Base-by-base conservation (phyloP, 2,888 invertebrate species). In the Agrilus cyanescens region DNA sequence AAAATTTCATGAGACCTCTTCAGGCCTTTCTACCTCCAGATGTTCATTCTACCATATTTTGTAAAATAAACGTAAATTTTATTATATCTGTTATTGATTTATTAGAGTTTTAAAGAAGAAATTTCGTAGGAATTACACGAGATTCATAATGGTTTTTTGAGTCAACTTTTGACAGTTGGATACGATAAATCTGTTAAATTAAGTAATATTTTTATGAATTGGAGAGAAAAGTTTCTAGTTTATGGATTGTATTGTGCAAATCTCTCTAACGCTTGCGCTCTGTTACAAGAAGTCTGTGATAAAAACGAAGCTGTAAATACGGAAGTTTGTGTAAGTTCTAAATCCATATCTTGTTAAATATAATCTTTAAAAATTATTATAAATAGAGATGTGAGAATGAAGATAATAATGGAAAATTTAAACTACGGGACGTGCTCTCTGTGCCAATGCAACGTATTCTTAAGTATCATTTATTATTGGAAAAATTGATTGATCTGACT, bases 391-490 rank as follows among this genome's bases (percentile, higher is more conserved):
- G 90, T 65, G 94, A 96, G 66, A 82, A 85, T 57, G 85, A 88
- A 60, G 91, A 93, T 57, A 95, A 94, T 67, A 88, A 93, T 57
- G 93, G 93, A 12, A 85, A 90, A 61, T 93, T 97, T 61, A 89
- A 93, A 66, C 71, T 98, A 53, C 78, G 95, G 38, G 98, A 98
- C 66, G 85, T 98, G 50, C 71, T 98, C 37, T 90, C 94, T 15
- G 94, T 98, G 50, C 98, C 98, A 34, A 95, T 98, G 91, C 98
- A 98, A 69, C 75, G 98, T 62, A 86, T 98, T 53, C 78, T 98
- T 50, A 98, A 97, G 64, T 98, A 98, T 69, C 96, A 96, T 66
- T 74, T 98, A 43, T 70, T 98, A 38, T 69, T 97, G 44, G 88
- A 91, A 64, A 95, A 89, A 66, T 69, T 91, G 38, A 81, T 89